Evolutionary conservation across 2,888 invertebrate genomes (phyloP).

Genomic region (Hetaerina titia): DNA sequence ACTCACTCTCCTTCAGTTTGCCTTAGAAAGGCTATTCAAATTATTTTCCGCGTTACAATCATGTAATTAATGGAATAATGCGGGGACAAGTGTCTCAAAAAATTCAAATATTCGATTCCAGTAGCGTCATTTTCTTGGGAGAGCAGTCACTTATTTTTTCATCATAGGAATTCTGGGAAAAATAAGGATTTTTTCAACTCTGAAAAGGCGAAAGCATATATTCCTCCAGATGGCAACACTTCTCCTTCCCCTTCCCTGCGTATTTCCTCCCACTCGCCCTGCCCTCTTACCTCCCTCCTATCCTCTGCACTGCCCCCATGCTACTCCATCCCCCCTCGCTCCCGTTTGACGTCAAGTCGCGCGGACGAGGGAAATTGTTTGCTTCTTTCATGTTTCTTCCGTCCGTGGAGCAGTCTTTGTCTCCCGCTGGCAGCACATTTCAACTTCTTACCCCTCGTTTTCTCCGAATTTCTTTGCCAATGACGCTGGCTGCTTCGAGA

Average conservation of each 20-base stretch:
- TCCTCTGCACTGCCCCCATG: background rate
- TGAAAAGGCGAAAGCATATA: background rate
- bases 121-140: background rate
- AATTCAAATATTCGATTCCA: background rate
- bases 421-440: background rate
- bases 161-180: background rate
- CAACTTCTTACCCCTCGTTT: background rate
- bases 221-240: background rate
- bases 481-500: background rate
- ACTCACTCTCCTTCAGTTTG: background rate
- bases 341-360: conserved; percentile 4
- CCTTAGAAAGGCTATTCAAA: background rate
- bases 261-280: background rate
- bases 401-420: background rate
- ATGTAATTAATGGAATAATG: background rate
- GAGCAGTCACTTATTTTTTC: background rate
- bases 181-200: background rate
- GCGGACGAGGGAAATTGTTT: background rate
- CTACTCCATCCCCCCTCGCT: background rate
- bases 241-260: background rate
- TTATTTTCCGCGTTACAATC: background rate
- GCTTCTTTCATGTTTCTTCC: background rate
- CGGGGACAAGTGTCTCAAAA: background rate
- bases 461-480: background rate
- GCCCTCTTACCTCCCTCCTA: background rate